These are phyloP conservation scores for Periphyllus acericola DNA, from an alignment of 2,888 invertebrate species.

Conservation along the genomic window DNA sequence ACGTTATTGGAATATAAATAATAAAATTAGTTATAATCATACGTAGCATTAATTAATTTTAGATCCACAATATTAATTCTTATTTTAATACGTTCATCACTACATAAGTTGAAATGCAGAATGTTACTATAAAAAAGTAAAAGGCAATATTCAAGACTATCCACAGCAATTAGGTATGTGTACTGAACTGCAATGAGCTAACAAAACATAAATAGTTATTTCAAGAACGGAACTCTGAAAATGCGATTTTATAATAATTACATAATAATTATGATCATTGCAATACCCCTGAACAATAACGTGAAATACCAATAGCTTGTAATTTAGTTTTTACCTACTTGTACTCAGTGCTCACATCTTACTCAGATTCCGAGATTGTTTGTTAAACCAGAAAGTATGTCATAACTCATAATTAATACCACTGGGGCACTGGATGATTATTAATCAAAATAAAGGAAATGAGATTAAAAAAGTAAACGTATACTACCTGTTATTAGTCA, in stretches of 20 bases:
- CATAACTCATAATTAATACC: neutral
- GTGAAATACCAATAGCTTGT: neutral
- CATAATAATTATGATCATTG: neutral
- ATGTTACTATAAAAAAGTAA: neutral
- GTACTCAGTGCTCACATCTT: neutral
- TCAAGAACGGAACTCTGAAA: neutral
- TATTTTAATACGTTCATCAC: too few relatives aligned
- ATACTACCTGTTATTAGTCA: too few relatives aligned
- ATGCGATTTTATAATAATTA: neutral
- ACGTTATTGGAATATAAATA: too few relatives aligned
- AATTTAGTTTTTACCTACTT: neutral
- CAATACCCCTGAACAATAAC: neutral
- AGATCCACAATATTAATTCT: too few relatives aligned
- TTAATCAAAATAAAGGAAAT: neutral
- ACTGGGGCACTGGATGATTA: neutral
- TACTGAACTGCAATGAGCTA: neutral
- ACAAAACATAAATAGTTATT: neutral
- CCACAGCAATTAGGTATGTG: neutral
- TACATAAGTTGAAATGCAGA: neutral
- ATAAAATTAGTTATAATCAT: too few relatives aligned
- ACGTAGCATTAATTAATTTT: too few relatives aligned
- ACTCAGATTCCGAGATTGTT: neutral
- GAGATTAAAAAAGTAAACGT: neutral
- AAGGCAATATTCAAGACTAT: neutral
- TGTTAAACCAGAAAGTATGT: neutral